phyloP scores from a whole-genome alignment of 2,888 invertebrate genomes.

The Scrobipalpa atriplicella region DNA sequence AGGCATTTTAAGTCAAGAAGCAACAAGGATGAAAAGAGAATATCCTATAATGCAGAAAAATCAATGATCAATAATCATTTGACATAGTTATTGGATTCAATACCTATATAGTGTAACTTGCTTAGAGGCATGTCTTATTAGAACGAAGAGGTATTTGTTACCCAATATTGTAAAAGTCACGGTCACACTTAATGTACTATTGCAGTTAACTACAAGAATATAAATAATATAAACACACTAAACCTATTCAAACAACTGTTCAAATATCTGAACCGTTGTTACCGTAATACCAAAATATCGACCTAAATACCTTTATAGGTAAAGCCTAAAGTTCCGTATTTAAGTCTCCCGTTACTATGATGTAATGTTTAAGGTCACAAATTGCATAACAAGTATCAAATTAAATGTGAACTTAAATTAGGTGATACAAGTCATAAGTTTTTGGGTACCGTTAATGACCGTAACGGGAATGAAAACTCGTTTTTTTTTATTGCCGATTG shows the following conservation, averaged over 20 bases:
- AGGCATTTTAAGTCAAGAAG: too few relatives aligned
- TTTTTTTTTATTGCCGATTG: not conserved
- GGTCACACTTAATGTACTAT: too few relatives aligned
- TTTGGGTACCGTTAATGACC: not conserved
- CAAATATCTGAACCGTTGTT: too few relatives aligned
- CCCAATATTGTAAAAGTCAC: too few relatives aligned
- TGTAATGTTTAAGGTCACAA: constrained; percentile 35
- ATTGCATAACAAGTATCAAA: constrained; percentile 31
- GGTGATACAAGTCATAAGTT: not conserved
- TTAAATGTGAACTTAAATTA: not conserved
- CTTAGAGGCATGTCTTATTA: too few relatives aligned
- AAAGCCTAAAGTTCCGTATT: not conserved
- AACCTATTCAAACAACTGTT: not conserved
- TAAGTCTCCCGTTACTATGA: constrained; percentile 26
- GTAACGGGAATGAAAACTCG: not conserved
- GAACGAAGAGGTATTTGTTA: too few relatives aligned
- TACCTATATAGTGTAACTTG: too few relatives aligned
- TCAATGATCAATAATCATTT: too few relatives aligned
- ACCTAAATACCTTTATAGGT: not conserved
- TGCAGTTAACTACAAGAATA: too few relatives aligned
- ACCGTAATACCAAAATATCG: not conserved
- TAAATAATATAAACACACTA: not conserved
- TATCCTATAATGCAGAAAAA: too few relatives aligned
- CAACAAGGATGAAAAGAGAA: too few relatives aligned
- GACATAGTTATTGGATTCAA: too few relatives aligned